Evolutionary conservation across 2,113 vertebrate species (phyloP).

Genomic region (Erinaceus europaeus): DNA sequence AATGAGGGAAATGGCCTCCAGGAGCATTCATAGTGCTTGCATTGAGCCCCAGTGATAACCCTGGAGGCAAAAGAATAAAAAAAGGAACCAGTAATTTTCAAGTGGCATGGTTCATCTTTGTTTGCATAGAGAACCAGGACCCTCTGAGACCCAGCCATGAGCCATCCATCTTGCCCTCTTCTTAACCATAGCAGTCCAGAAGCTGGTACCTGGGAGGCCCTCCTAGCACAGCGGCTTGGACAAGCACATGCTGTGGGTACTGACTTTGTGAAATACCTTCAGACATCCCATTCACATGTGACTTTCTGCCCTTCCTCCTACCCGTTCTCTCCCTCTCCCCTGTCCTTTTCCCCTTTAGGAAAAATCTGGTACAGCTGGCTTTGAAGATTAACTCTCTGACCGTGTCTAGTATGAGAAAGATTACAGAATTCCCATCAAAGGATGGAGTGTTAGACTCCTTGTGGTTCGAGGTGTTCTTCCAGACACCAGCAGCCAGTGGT

Average conservation of each 20-base stretch:
- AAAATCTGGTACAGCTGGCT: no score
- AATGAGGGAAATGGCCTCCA: no score
- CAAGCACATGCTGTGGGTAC: neutral
- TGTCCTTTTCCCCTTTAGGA: no score
- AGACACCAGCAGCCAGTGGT: constrained; percentile 15
- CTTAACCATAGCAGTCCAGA: neutral
- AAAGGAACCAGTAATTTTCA: neutral
- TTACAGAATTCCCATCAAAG: constrained; percentile 13
- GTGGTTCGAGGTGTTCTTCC: neutral
- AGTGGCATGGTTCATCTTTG: neutral
- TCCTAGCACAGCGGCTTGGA: neutral
- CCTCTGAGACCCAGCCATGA: neutral
- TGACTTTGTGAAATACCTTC: neutral
- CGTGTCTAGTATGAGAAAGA: neutral
- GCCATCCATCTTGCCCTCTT: neutral
- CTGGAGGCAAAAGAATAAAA: no score
- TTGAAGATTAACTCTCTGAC: neutral
- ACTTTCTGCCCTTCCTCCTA: neutral
- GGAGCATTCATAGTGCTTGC: no score
- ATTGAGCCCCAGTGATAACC: no score
- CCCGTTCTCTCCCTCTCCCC: neutral
- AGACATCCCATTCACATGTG: neutral
- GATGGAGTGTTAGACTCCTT: neutral
- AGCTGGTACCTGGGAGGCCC: no score
- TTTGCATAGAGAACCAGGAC: neutral